Base-by-base conservation (phyloP, 2,888 invertebrate species). In the Luffia ferchaultella region DNA sequence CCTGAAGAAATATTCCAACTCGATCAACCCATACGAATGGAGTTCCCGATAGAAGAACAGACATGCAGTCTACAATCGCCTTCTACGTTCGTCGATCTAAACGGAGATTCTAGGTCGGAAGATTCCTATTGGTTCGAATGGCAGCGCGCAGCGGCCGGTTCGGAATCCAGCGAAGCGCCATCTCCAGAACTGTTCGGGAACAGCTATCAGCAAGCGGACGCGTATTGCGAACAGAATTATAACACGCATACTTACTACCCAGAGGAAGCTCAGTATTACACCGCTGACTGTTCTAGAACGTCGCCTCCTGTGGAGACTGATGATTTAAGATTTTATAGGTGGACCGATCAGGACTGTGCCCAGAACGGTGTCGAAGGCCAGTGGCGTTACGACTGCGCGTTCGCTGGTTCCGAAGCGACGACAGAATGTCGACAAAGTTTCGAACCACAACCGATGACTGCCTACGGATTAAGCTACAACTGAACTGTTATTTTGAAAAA, bases 1-100 rank as follows among this genome's bases (percentile, higher is more conserved):
- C 91, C 92, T 0, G 91, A 91, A 63, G 91, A 92, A 68, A 91
- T 92, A 55, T 92, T 92, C 70, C 91, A 91, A 65, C 70, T 91
- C 52, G 91, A 91, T 62, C 91, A 91, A 63, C 91, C 91, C 0
- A 83, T 91, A 42, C 77, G 90, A 58, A 74, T 89, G 0, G 90
- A 90, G 60, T 89, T 87, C 56, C 73, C 83, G 1, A 60, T 68
- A 0, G 71, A 83, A 54, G 86, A 86, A 57, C 76, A 76, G 48
- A 57, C 62, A 43, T 77, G 70, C 52, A 68, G 85, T 0, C 65
- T 87, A 12, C 80, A 87, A 60, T 90, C 91, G 0, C 90, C 91
- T 0, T 88, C 90, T 0, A 90, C 90, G 0, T 79, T 92, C 50
- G 83, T 91, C 2, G 92, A 92, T 58, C 76, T 92, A 2, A 91